Conservation (phyloP, 2,797 vertebrate species). For the Parotocinclus haroldoi region DNA sequence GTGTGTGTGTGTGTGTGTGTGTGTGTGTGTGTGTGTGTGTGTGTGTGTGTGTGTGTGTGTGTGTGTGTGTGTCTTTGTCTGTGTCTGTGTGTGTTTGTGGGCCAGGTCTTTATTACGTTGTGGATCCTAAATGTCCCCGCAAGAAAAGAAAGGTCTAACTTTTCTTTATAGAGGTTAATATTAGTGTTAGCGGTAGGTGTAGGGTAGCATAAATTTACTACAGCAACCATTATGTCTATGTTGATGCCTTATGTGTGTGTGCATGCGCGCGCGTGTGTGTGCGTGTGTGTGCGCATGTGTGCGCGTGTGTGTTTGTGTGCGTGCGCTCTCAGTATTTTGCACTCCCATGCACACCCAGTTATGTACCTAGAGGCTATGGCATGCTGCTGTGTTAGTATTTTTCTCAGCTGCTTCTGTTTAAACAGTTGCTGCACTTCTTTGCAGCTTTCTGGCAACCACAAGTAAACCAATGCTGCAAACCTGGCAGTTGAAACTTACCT, state of each 20-base stretch:
- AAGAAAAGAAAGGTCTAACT: too few species aligned
- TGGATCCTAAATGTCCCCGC: too few species aligned
- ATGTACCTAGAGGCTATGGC: conserved; percentile 33
- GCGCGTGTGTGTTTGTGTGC: conserved; percentile 29
- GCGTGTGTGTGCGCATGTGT: conserved; percentile 20
- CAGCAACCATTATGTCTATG: too few species aligned
- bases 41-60: conserved; percentile 15
- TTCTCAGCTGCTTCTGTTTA: conserved; percentile 29
- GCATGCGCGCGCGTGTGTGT: conserved; percentile 28
- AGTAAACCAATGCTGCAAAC: conserved; percentile 46
- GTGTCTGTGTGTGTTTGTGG: too few species aligned
- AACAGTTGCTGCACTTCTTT: conserved; percentile 36
- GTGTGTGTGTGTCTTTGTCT: conserved; percentile 7
- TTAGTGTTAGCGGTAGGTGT: neutral
- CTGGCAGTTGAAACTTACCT: conserved; percentile 57
- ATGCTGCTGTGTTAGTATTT: conserved; percentile 31
- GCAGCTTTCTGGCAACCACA: conserved; percentile 49
- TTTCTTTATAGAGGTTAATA: too few species aligned
- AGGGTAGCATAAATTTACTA: neutral
- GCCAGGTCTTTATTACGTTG: too few species aligned
- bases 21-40: neutral
- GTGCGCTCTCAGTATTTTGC: conserved; percentile 18
- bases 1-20: conserved; percentile 19
- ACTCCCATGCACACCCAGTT: conserved; percentile 21
- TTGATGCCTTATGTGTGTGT: conserved; percentile 29